Evolutionary conservation across 2,888 invertebrate genomes (phyloP), one percentile per base, ranked within the genome.

Genomic region (Cephus pygmeus): DNA sequence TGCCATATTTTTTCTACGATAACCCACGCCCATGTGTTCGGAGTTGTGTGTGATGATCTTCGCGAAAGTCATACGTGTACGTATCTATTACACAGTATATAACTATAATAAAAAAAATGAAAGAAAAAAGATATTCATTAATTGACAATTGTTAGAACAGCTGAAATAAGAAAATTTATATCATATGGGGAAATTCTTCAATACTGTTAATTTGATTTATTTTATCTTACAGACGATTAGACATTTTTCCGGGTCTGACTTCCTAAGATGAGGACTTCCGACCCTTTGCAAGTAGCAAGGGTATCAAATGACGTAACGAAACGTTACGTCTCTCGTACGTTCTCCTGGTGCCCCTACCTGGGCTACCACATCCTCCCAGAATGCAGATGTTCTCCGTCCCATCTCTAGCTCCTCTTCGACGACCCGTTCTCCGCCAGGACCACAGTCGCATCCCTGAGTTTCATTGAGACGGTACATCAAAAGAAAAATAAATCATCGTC

Each of bases 391-490:
- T 68, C 15, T 34, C n/a, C 56, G 34, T 77, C 80, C 79, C 82
- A 82, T 85, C 82, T 83, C 82, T 81, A 75, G 78, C 83, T 85
- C 82, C 84, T 87, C 87, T 88, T 87, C 87, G 85, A 79, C 83
- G 79, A 81, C 83, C 76, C 84, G 77, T 83, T 87, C 88, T 82
- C 83, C 83, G 77, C 79, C 76, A 79, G 80, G 80, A 80, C 81
- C 85, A 86, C 89, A 88, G 90, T 90, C 89, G 88, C 87, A 87
- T 89, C 87, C 80, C 85, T 86, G 87, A 88, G 84, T 86, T 85
- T 85, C 85, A 85, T 85, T 85, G 86, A 85, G 87, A 87, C 87
- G 88, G 89, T 88, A 81, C 80, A 23, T 23, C 81, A 33, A 69
- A 77, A 74, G 79, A 83, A 78, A 83, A 78, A 75, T 74, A 79